Evolutionary conservation across 2,113 vertebrate species (phyloP), one percentile per base, ranked within the genome.

Genomic region (Leptobrachium ailaonicum): DNA sequence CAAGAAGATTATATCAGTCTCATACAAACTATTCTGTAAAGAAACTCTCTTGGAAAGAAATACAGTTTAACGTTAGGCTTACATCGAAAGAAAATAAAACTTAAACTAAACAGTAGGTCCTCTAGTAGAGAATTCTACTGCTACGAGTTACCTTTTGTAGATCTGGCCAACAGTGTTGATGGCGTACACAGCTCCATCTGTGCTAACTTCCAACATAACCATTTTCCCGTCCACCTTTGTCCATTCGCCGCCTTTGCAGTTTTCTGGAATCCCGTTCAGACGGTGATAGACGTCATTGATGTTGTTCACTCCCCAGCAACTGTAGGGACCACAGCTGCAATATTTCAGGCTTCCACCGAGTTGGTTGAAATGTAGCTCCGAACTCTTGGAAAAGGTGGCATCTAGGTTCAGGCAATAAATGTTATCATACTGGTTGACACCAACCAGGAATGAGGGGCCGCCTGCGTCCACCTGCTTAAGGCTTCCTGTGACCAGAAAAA

Each of bases 401-500:
- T 76, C 73, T 62, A 32, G 14, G 41, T 63, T 70, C 6, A 85
- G 63, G 73, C 84, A 86, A 62, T 66, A 82, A 58, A 84, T 47
- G 2, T 47, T 41, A 62, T 85, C 82, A 1, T 7, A 0, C 2
- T 13, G 20, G 56, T 82, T 84, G 6, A 79, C 83, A 5, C 83
- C 82, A 13, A 41, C 64, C 10, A 84, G 8, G 6, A 84, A 80
- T 64, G 73, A 41, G n/a, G 71, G 42, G 40, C 85, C 84, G 2
- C 82, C 85, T 1, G 84, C 85, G 58, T 86, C 83, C 1, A 83
- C 50, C 45, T 86, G 80, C 45, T 84, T 86, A 47, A 86, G 77
- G 42, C 2, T 4, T 1, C 77, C 82, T 82, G 41, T n/a, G n/a
- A 50, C 54, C 54, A 13, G 63, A 50, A 4, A 50, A 32, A 32